Evolutionary conservation across 2,797 vertebrate species (phyloP).

Genomic region (Prionace glauca): DNA sequence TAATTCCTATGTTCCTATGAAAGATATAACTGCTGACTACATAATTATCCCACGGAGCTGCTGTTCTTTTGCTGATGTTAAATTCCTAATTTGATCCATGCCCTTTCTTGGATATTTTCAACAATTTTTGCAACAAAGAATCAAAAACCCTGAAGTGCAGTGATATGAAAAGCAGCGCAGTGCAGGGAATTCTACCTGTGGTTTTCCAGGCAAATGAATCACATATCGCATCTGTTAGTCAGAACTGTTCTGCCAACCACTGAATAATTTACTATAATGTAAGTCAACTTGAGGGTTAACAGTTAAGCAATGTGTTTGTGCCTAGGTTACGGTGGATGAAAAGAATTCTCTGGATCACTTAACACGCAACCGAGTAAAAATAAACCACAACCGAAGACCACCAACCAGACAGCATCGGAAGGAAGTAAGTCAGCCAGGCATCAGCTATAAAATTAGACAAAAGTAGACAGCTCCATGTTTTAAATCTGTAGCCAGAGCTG

Average conservation of each 20-base stretch:
- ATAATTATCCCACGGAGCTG: neutral
- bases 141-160: neutral
- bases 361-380: slow-evolving; percentile 76
- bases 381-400: slow-evolving; percentile 71
- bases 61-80: neutral
- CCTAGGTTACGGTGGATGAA: slow-evolving; percentile 79
- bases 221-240: neutral
- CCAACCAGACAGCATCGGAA: slow-evolving; percentile 89
- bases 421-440: slow-evolving; percentile 61
- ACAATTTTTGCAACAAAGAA: neutral
- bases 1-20: too few relatives aligned
- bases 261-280: neutral
- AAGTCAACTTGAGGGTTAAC: neutral
- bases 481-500: neutral
- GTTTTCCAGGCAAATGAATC: neutral
- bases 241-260: neutral
- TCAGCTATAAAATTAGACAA: neutral
- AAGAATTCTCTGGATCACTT: slow-evolving; percentile 79
- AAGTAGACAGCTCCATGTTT: neutral
- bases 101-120: neutral
- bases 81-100: neutral
- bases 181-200: neutral
- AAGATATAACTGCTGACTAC: neutral
- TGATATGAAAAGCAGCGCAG: neutral
- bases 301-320: neutral